Conservation (phyloP, 2,797 vertebrate genomes). For the Acanthis flammea region DNA sequence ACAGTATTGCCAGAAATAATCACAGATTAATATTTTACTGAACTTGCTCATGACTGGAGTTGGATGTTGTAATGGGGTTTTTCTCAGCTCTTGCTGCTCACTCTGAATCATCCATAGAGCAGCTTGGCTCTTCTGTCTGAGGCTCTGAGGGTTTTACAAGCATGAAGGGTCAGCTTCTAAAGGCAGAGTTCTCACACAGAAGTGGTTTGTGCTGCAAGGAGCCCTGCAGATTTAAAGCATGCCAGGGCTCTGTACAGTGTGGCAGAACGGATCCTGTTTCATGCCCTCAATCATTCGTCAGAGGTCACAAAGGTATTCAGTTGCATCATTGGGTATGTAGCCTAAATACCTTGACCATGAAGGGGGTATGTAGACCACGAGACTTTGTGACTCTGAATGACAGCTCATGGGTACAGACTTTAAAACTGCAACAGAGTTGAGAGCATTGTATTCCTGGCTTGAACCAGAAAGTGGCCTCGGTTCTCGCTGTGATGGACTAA, state of each 20-base stretch:
- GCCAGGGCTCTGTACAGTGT: background rate
- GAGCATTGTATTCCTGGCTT: background rate
- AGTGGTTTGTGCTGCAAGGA: background rate
- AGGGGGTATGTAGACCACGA: slow-evolving; percentile 22
- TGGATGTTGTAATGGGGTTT: background rate
- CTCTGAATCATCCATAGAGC: background rate
- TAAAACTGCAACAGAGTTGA: background rate
- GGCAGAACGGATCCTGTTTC: slow-evolving; percentile 21
- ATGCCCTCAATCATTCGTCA: slow-evolving; percentile 21
- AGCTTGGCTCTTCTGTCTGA: background rate
- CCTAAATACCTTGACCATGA: slow-evolving; percentile 60
- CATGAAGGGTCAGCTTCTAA: background rate
- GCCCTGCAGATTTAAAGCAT: slow-evolving; percentile 22
- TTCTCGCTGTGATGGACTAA: background rate
- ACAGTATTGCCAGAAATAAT: background rate
- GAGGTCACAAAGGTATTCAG: slow-evolving; percentile 34
- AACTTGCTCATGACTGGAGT: background rate
- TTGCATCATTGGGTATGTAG: slow-evolving; percentile 51
- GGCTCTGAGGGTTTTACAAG: background rate
- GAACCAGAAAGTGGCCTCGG: background rate
- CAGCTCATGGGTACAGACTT: background rate
- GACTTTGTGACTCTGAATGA: slow-evolving; percentile 26
- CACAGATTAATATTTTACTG: background rate
- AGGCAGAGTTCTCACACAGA: background rate
- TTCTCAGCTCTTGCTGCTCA: background rate